These are phyloP conservation scores for Panagrolaimus sp. DNA, from an alignment of 1,140 invertebrate species.

Conservation along the genomic window DNA sequence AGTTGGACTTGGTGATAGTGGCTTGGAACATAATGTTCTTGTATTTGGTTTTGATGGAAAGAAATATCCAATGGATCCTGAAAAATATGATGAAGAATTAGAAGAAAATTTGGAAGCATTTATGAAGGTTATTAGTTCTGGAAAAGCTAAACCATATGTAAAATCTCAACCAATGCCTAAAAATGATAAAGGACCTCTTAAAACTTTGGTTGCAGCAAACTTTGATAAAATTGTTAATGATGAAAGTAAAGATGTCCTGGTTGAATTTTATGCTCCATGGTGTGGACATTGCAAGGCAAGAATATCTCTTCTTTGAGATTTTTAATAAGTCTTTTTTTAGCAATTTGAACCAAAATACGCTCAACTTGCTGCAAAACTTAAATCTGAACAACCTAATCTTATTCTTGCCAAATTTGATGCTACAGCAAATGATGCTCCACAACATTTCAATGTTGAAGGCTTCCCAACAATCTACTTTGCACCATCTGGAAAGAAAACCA, in stretches of 20 bases:
- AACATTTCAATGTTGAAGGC: conserved; percentile 61
- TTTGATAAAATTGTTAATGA: conserved; percentile 61
- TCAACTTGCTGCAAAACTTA: conserved; percentile 46
- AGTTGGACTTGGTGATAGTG: conserved; percentile 64
- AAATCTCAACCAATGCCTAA: conserved; percentile 62
- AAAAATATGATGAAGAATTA: conserved; percentile 64
- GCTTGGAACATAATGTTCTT: conserved; percentile 63
- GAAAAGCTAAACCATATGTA: conserved; percentile 59
- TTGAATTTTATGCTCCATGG: conserved; percentile 64
- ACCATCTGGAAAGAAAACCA: conserved; percentile 59
- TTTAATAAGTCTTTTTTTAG: conserved; percentile 29
- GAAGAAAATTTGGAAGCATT: conserved; percentile 60
- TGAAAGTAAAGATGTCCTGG: conserved; percentile 59
- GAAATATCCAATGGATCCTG: conserved; percentile 64
- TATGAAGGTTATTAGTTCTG: conserved; percentile 55
- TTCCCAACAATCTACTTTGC: conserved; percentile 64
- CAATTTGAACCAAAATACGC: conserved; percentile 52
- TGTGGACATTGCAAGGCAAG: conserved; percentile 62
- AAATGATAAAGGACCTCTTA: conserved; percentile 60
- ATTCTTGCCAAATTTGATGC: conserved; percentile 63
- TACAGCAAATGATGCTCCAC: conserved; percentile 62
- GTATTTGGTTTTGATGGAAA: conserved; percentile 60
- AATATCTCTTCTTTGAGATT: background rate
- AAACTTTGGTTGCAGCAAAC: conserved; percentile 61
- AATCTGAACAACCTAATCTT: conserved; percentile 57